A percentile compares a stretch with the other conserved stretches of the same genome.
These are phyloP conservation scores for Syritta pipiens DNA, from an alignment of 2,888 invertebrate species.

Conservation along the genomic window DNA sequence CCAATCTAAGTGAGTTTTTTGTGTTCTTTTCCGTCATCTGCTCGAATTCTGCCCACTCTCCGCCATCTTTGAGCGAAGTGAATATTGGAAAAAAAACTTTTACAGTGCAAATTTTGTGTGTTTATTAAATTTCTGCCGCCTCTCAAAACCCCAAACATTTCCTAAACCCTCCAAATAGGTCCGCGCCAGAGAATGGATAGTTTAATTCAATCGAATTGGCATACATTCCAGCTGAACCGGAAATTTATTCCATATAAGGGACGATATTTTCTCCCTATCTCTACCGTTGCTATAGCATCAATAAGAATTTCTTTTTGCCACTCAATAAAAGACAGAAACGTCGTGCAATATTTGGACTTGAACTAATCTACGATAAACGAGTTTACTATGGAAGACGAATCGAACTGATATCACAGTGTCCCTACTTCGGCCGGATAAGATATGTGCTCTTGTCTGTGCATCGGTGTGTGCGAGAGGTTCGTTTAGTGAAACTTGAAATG, in stretches of 20 bases:
- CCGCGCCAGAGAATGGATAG: not conserved
- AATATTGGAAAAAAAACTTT: constrained; percentile 21
- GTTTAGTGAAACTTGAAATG: constrained; percentile 19
- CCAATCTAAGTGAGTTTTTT: constrained; percentile 28
- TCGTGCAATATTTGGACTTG: constrained; percentile 38
- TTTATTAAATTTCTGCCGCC: constrained; percentile 1
- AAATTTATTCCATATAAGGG: constrained; percentile 68
- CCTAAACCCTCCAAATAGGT: not conserved
- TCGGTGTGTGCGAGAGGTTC: constrained; percentile 1
- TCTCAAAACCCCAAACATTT: too few species aligned
- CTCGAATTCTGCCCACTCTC: constrained; percentile 56
- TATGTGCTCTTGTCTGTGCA: constrained; percentile 6
- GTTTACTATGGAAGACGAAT: constrained; percentile 39
- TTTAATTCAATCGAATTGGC: constrained; percentile 2
- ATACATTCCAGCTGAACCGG: constrained; percentile 61
- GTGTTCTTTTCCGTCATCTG: constrained; percentile 52
- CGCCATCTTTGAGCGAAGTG: constrained; percentile 56
- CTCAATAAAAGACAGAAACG: not conserved
- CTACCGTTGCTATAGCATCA: constrained; percentile 24
- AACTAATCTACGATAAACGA: too few species aligned
- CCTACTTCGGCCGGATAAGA: constrained; percentile 40
- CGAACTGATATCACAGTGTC: constrained; percentile 28
- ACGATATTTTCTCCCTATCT: constrained; percentile 51
- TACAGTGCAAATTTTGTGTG: constrained; percentile 33
- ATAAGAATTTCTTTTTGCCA: constrained; percentile 43